Evolutionary conservation across 1,140 invertebrate species (phyloP), one percentile per base, ranked within the genome.

Genomic region (Zaprionus ornatus): DNA sequence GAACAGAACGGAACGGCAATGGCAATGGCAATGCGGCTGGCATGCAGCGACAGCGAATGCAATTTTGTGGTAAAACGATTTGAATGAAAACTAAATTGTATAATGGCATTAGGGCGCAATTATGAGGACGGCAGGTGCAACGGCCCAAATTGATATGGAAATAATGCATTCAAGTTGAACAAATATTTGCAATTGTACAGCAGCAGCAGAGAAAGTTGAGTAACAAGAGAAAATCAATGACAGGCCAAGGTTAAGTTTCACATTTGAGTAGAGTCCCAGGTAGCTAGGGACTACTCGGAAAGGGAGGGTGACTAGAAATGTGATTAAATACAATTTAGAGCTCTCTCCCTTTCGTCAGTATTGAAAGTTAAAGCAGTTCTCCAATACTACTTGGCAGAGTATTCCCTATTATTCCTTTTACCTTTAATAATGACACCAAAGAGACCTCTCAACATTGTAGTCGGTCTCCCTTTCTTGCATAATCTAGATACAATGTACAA

Each of bases 31-130:
- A 12, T 35, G 6, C 21, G 4, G 35, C 27, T 15, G 25, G 37
- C 61, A 73, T 63, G 74, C 80, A 81, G 71, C 78, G 74, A 75
- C 74, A 69, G 82, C 50, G 55, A 85, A 78, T 82, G 82, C 82
- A 75, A 82, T 85, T 85, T 85, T 82, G 72, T 76, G 82, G 82
- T 75, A 65, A 78, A 84, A 85, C 70, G 77, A 83, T 85, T 83
- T 80, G 32, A 77, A 77, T 69, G 73, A 19, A 19, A 50, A 50
- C 45, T 50, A 50, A 32, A 63, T 62, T 57, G 52, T 40, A 70
- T 63, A 74, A 74, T 70, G 72, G n/a, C 59, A 57, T 63, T 61
- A 70, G 37, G 23, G 72, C 52, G 61, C 59, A 70, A 74, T 70
- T 74, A 74, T 70, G 59, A 57, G 32, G 10, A 25, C 7, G 19